Percentiles rank a stretch among this genome's conserved stretches.
Conservation (phyloP, 1,140 invertebrate species). For the Lutraria rhynchaena region DNA sequence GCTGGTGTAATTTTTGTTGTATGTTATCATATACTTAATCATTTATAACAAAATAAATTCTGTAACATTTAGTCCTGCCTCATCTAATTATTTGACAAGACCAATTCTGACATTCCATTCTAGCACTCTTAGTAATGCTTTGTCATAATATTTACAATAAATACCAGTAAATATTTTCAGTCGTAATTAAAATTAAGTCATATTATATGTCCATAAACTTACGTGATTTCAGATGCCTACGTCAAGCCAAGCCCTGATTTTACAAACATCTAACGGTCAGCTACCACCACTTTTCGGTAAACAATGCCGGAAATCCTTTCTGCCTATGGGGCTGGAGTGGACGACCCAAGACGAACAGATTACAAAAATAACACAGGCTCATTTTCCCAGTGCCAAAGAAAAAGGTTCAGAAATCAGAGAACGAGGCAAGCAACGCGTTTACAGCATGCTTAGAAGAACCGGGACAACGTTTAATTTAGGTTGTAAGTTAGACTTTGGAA, state of each 20-base stretch:
- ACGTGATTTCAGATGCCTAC: slow-evolving; percentile 57
- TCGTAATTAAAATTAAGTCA: too few species aligned
- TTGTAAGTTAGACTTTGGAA: slow-evolving; percentile 22
- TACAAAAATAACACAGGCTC: background rate
- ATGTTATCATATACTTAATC: too few species aligned
- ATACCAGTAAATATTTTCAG: too few species aligned
- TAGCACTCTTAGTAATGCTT: too few species aligned
- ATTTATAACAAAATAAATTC: too few species aligned
- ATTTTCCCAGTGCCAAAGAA: background rate
- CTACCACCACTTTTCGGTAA: slow-evolving; percentile 29
- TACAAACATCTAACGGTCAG: slow-evolving; percentile 27
- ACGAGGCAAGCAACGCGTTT: background rate
- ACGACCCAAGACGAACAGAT: background rate
- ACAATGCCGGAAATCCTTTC: background rate
- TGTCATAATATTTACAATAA: too few species aligned
- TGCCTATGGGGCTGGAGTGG: slow-evolving; percentile 20
- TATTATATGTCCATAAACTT: too few species aligned
- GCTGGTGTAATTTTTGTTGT: too few species aligned
- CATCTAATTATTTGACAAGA: too few species aligned
- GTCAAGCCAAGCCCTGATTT: slow-evolving; percentile 50
- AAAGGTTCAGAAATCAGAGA: background rate
- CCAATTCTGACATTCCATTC: too few species aligned
- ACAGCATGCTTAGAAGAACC: background rate
- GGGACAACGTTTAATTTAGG: slow-evolving; percentile 22
- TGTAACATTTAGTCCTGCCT: too few species aligned